Evolutionary conservation across 2,888 invertebrate species (phyloP).

Genomic region (Linyphia triangularis): DNA sequence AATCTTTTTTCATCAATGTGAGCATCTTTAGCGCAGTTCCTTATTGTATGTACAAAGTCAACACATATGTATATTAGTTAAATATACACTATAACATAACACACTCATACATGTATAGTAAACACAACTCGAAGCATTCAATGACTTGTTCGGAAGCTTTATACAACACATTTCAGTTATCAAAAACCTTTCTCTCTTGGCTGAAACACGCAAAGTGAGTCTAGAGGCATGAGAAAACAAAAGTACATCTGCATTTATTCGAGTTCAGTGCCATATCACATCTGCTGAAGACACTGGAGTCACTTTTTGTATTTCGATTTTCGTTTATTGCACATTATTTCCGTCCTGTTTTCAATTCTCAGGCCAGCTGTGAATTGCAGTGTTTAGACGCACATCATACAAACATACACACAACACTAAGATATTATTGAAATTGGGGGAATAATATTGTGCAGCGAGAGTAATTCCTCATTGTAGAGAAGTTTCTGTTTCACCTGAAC

Average conservation of each 20-base stretch:
- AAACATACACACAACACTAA: conserved; percentile 60
- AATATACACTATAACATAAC: conserved; percentile 68
- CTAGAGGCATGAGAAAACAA: conserved; percentile 4
- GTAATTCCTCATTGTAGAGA: conserved; percentile 12
- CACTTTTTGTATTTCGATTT: conserved; percentile 14
- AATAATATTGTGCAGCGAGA: conserved; percentile 54
- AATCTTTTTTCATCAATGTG: conserved; percentile 45
- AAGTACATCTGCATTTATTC: conserved; percentile 7
- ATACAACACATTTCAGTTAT: conserved; percentile 44
- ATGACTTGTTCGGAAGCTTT: conserved; percentile 60
- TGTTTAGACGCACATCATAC: conserved; percentile 46
- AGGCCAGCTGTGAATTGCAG: conserved; percentile 72
- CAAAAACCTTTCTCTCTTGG: conserved; percentile 31
- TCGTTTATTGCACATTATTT: conserved; percentile 53
- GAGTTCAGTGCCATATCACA: conserved; percentile 7
- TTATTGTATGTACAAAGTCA: conserved; percentile 68
- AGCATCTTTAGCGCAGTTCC: conserved; percentile 35
- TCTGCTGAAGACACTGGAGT: conserved; percentile 2
- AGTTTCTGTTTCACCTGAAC: not conserved
- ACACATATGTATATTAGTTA: conserved; percentile 58
- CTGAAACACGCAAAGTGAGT: not conserved
- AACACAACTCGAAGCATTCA: conserved; percentile 71
- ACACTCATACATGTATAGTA: conserved; percentile 72
- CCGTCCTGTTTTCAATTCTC: conserved; percentile 52
- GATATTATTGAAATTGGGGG: conserved; percentile 47